Conservation (phyloP, 2,797 vertebrate genomes). For the Pangasius larnaudii region DNA sequence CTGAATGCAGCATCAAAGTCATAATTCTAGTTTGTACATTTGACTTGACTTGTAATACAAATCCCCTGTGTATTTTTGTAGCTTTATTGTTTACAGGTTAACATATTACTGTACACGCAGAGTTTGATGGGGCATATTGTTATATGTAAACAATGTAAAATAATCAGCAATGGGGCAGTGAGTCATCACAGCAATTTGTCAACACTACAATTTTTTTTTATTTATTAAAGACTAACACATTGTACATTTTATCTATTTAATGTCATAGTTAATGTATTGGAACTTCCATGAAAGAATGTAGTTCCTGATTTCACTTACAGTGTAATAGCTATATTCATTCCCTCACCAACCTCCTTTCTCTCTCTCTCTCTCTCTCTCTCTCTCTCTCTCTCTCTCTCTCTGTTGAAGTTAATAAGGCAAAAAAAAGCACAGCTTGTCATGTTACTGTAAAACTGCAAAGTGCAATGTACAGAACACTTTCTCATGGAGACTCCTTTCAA, state of each 20-base stretch:
- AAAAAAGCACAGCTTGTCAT: not conserved
- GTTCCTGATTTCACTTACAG: not conserved
- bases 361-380: not conserved
- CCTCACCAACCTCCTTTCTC: not conserved
- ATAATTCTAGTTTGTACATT: not conserved
- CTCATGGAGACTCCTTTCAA: not conserved
- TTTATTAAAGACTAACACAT: not conserved
- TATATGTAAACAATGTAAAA: not conserved
- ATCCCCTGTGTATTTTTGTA: not conserved
- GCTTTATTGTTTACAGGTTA: not conserved
- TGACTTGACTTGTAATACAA: not conserved
- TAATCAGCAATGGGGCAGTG: not conserved
- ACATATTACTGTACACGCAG: not conserved
- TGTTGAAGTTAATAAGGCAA: not conserved
- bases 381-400: not conserved
- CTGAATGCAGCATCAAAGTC: not conserved
- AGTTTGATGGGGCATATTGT: not conserved
- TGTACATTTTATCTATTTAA: not conserved
- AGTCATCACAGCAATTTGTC: not conserved
- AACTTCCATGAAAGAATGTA: not conserved
- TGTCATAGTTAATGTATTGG: not conserved
- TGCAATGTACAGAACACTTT: not conserved
- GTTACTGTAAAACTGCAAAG: not conserved
- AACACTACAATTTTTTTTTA: not conserved
- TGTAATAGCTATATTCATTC: not conserved